A percentile compares a stretch with the other conserved stretches of the same genome.
Conservation (phyloP, 2,113 vertebrate genomes). For the Perccottus glenii region DNA sequence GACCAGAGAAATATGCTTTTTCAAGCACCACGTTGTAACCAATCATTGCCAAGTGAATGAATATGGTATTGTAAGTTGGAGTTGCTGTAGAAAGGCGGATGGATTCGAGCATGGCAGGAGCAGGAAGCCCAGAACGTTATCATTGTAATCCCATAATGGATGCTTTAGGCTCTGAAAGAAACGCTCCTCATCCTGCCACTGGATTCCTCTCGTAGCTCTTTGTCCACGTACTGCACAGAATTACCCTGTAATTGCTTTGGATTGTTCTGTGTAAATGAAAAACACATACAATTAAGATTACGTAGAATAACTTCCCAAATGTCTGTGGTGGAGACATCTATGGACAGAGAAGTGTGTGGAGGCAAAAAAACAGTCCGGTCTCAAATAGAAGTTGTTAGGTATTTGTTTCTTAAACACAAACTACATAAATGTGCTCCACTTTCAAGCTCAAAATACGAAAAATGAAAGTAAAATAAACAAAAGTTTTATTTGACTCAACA, state of each 20-base stretch:
- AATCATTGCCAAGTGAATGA: conserved; percentile 48
- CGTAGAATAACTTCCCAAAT: conserved; percentile 14
- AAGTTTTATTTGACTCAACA: too few relatives aligned
- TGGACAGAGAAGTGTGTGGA: background rate
- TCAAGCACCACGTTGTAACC: conserved; percentile 23
- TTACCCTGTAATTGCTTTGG: conserved; percentile 58
- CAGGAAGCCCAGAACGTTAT: conserved; percentile 51
- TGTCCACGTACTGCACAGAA: conserved; percentile 49
- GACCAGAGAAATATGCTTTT: conserved; percentile 31
- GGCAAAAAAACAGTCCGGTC: background rate
- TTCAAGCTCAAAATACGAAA: too few relatives aligned
- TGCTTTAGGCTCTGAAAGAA: conserved; percentile 55
- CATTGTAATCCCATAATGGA: conserved; percentile 72
- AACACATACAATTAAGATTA: conserved; percentile 59
- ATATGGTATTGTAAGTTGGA: conserved; percentile 39
- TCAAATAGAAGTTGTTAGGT: too few relatives aligned
- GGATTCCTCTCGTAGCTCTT: conserved; percentile 58
- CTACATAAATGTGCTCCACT: too few relatives aligned
- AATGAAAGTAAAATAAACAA: too few relatives aligned
- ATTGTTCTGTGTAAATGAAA: conserved; percentile 58
- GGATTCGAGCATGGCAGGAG: conserved; percentile 42
- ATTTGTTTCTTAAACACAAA: too few relatives aligned
- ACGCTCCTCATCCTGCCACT: conserved; percentile 36
- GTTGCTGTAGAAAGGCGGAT: conserved; percentile 31
- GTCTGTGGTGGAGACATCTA: conserved; percentile 32